Evolutionary conservation across 2,113 vertebrate species (phyloP).

Genomic region (Megatriorchis doriae): DNA sequence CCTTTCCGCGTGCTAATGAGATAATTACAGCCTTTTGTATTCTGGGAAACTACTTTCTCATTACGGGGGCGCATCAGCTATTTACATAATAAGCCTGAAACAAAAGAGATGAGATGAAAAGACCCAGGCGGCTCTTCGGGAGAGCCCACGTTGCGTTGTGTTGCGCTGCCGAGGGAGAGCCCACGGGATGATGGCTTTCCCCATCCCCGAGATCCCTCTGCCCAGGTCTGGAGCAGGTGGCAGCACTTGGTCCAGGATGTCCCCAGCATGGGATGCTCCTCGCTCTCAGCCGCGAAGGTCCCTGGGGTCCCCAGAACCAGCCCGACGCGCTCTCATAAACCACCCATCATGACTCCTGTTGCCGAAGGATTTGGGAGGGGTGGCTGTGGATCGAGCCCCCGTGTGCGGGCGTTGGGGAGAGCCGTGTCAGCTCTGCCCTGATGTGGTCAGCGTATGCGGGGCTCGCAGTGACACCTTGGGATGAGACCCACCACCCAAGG

Average conservation of each 20-base stretch:
- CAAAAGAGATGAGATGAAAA: conserved; percentile 52
- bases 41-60: conserved; percentile 55
- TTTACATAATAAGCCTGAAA: conserved; percentile 55
- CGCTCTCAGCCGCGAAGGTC: background rate
- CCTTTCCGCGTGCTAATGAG: conserved; percentile 55
- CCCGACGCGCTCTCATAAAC: fast-evolving
- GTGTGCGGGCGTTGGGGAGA: fast-evolving
- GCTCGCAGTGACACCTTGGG: background rate
- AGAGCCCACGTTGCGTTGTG: background rate
- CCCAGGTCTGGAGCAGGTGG: background rate
- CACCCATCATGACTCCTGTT: fast-evolving
- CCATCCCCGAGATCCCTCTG: background rate
- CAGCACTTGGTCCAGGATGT: background rate
- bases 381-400: fast-evolving
- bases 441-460: background rate
- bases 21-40: conserved; percentile 66
- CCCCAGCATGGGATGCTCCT: background rate
- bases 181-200: background rate
- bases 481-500: background rate
- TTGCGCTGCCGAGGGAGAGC: background rate
- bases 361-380: background rate
- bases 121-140: background rate
- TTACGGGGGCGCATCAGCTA: conserved; percentile 35
- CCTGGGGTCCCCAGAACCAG: background rate
- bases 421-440: background rate